Conservation (phyloP, 1,140 invertebrate genomes). For the Drosophila repleta region DNA sequence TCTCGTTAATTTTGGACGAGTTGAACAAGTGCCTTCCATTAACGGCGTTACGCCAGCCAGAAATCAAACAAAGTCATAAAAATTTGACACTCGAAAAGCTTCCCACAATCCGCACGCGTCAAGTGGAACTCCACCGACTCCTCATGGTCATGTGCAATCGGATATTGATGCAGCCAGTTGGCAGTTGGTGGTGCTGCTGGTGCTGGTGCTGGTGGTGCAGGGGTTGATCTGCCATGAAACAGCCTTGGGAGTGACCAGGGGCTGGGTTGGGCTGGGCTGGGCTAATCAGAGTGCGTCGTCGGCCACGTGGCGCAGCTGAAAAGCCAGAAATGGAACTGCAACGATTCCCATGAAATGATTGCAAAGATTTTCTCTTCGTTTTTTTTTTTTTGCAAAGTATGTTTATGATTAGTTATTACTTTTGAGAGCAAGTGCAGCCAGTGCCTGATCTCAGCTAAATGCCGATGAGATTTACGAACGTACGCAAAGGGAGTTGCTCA, state of each 20-base stretch:
- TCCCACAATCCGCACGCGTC: conserved; percentile 70
- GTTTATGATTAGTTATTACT: conserved; percentile 79
- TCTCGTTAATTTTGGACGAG: conserved; percentile 62
- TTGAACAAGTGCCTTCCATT: conserved; percentile 78
- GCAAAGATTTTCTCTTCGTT: conserved; percentile 58
- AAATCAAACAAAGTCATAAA: conserved; percentile 82
- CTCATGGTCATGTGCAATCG: conserved; percentile 49
- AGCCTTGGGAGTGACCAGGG: conserved; percentile 12
- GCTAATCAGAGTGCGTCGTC: conserved; percentile 73
- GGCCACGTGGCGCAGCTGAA: conserved; percentile 62
- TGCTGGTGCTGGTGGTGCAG: conserved; percentile 31
- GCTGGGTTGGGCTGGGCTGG: not conserved
- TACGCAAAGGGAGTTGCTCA: conserved; percentile 47
- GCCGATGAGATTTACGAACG: conserved; percentile 61
- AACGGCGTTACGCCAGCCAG: conserved; percentile 60
- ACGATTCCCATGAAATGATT: conserved; percentile 71
- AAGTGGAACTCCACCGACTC: conserved; percentile 37
- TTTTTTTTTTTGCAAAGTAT: conserved; percentile 53
- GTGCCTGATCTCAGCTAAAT: conserved; percentile 45
- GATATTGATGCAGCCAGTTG: conserved; percentile 64
- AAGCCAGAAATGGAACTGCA: conserved; percentile 30
- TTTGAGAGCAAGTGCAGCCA: conserved; percentile 64
- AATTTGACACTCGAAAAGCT: conserved; percentile 74
- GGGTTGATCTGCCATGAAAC: conserved; percentile 16
- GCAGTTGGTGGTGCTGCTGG: conserved; percentile 35